Percentiles rank a stretch among this genome's conserved stretches.
These are phyloP conservation scores for Vanessa cardui DNA, from an alignment of 2,888 invertebrate genomes.

Conservation along the genomic window DNA sequence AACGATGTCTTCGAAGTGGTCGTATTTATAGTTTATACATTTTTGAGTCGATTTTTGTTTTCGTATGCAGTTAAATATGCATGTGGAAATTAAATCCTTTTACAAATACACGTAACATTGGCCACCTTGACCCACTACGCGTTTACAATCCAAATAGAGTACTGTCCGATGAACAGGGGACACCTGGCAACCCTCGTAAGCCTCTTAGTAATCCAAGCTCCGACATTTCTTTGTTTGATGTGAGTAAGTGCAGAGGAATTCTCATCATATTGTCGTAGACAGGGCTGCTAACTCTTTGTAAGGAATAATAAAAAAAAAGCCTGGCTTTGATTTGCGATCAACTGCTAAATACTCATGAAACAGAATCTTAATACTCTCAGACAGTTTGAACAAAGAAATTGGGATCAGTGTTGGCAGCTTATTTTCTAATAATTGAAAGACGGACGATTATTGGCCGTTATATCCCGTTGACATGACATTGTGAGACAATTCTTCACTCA, in stretches of 20 bases:
- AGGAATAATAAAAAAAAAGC: too few relatives aligned
- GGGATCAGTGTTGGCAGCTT: too few relatives aligned
- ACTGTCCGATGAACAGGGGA: constrained; percentile 16
- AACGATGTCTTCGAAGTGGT: too few relatives aligned
- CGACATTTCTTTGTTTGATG: constrained; percentile 46
- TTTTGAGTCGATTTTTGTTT: neutral
- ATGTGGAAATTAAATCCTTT: neutral
- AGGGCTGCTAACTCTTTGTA: neutral
- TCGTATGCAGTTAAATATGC: neutral
- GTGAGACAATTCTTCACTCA: too few relatives aligned
- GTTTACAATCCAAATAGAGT: constrained; percentile 14
- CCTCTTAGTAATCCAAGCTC: constrained; percentile 9
- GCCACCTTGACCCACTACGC: constrained; percentile 1
- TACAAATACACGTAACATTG: neutral
- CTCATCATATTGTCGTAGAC: constrained; percentile 30
- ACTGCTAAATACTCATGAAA: too few relatives aligned
- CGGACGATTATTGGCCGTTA: too few relatives aligned
- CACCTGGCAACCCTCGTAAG: constrained; percentile 31
- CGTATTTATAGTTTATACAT: too few relatives aligned
- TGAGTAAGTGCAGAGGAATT: constrained; percentile 50
- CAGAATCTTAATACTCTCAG: too few relatives aligned
- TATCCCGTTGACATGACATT: too few relatives aligned
- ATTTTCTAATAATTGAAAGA: too few relatives aligned
- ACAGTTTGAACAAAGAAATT: too few relatives aligned
- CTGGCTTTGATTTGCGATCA: too few relatives aligned